These are phyloP conservation scores for Blastobasis adustella DNA, from an alignment of 2,888 invertebrate genomes.

Conservation along the genomic window DNA sequence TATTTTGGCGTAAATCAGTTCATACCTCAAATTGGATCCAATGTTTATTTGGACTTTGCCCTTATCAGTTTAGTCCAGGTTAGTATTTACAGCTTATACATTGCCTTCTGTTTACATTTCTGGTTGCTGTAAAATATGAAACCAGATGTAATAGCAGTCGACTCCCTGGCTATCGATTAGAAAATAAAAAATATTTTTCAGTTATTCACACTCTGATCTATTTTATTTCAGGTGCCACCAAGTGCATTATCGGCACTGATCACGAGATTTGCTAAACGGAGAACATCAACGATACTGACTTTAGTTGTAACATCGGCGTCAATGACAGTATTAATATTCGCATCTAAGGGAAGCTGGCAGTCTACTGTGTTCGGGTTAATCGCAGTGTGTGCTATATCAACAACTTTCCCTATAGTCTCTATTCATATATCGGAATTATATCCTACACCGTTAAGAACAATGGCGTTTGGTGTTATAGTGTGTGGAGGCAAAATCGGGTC, in stretches of 20 bases:
- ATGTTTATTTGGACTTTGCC: slow-evolving; percentile 31
- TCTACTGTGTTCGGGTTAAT: slow-evolving; percentile 26
- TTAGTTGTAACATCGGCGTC: slow-evolving; percentile 20
- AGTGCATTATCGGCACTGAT: slow-evolving; percentile 24
- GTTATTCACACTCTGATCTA: background rate
- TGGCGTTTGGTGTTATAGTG: slow-evolving; percentile 36
- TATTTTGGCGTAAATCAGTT: slow-evolving; percentile 44
- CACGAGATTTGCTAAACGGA: slow-evolving; percentile 33
- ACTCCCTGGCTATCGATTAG: too few species aligned
- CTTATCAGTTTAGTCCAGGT: slow-evolving; percentile 40
- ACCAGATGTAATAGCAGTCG: too few species aligned
- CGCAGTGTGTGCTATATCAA: slow-evolving; percentile 21
- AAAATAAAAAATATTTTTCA: background rate
- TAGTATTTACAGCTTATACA: slow-evolving; percentile 8
- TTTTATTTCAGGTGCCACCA: slow-evolving; percentile 33
- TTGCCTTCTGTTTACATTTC: too few species aligned
- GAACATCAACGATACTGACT: slow-evolving; percentile 19
- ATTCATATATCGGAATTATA: slow-evolving; percentile 40
- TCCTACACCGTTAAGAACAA: slow-evolving; percentile 45
- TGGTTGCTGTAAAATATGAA: too few species aligned
- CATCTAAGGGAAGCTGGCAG: slow-evolving; percentile 25
- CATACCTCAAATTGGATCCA: slow-evolving; percentile 28
- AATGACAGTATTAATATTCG: slow-evolving; percentile 29
- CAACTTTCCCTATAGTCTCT: slow-evolving; percentile 27
- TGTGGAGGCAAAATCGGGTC: slow-evolving; percentile 38